A percentile compares a stretch with the other conserved stretches of the same genome.
These are phyloP conservation scores for Agapornis canus DNA, from an alignment of 2,797 vertebrate genomes.

Conservation along the genomic window DNA sequence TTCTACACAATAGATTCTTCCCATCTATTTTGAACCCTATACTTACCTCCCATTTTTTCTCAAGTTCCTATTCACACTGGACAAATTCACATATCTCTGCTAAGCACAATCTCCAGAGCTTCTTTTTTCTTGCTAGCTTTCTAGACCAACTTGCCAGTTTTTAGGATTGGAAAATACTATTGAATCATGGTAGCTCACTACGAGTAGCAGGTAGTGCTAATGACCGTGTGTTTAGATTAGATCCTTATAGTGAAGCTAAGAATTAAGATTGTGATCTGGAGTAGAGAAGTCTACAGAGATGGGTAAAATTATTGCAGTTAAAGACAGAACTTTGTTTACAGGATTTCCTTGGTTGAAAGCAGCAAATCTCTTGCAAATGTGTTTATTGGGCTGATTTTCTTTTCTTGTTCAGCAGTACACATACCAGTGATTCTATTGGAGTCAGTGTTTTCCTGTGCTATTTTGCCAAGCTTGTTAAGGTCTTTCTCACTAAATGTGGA, in stretches of 20 bases:
- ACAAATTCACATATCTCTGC: neutral
- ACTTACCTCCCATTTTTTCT: neutral
- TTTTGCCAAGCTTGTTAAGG: constrained; percentile 13
- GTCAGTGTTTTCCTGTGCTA: neutral
- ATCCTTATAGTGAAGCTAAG: neutral
- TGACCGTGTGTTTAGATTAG: neutral
- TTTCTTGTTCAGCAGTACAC: neutral
- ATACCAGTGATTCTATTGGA: neutral
- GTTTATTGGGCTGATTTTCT: neutral
- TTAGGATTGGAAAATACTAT: neutral
- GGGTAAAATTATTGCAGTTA: neutral
- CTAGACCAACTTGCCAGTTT: neutral
- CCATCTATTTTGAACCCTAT: neutral
- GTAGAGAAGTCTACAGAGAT: neutral
- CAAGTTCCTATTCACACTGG: neutral
- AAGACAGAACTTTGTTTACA: neutral
- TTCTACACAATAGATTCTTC: neutral
- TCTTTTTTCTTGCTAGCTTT: neutral
- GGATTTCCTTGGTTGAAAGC: neutral
- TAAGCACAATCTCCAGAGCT: neutral
- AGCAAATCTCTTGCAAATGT: neutral
- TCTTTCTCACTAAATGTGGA: constrained; percentile 2
- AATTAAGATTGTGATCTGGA: neutral
- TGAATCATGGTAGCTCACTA: neutral
- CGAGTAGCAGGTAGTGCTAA: neutral